Evolutionary conservation across 2,113 vertebrate species (phyloP), one percentile per base, ranked within the genome.

Genomic region (Cebus imitator): DNA sequence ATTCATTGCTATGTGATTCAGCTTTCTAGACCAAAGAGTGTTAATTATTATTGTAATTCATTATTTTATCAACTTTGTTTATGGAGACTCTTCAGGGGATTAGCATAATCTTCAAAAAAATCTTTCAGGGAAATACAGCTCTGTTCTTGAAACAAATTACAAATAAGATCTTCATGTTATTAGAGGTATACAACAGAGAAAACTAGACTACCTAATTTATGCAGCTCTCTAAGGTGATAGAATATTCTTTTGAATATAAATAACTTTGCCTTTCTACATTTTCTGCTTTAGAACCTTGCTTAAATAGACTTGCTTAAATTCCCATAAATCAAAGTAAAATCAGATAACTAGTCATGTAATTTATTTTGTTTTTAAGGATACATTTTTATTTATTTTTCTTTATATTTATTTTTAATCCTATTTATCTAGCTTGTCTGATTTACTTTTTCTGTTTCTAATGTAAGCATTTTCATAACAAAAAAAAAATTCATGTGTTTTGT

Each of bases 71-170:
- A 97, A 97, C 91, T 98, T 97, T 97, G 95, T 98, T 98, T 97
- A 97, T 90, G 57, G 55, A 95, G 30, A 72, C 76, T 96, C 85
- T 92, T 97, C 93, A 50, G 97, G 95, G 93, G 86, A 90, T 98
- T 98, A 98, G 97, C 96, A 95, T 98, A 98, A 87, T 91, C 93
- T 95, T 97, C 87, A 95, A 92, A 98, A 64, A 98, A 98, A 55
- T 94, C 72, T 94, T 94, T 96, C 55, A 61, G 37, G 35, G 64
- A 98, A 91, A 20, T 97, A 96, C 84, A 97, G 85, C 97, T 91
- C 80, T 98, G 94, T 98, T 98, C 97, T 98, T 96, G 12, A 98
- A 98, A 96, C 83, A 98, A 11, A 96, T 98, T 96, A 96, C 90
- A 97, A 97, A 81, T 96, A 87, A 92, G 64, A 97, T 97, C 94